Conservation (phyloP, 1,140 invertebrate genomes). For the Philopotamus ludificatus region DNA sequence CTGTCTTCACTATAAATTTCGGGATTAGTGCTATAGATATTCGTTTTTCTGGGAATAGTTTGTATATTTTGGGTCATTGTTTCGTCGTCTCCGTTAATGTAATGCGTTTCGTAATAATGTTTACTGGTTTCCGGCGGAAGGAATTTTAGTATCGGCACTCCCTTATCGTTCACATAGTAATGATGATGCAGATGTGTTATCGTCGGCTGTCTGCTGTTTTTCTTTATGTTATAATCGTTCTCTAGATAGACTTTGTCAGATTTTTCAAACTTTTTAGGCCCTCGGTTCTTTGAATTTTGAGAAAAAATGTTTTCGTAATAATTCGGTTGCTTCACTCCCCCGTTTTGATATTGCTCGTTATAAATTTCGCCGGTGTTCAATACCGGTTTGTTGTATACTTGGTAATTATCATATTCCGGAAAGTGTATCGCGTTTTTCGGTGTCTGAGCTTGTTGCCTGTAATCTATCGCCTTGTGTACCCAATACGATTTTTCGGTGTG, state of each 20-base stretch:
- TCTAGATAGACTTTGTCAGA: conserved; percentile 23
- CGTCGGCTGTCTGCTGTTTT: conserved; percentile 24
- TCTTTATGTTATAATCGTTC: conserved; percentile 13
- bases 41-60: neutral
- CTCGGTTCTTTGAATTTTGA: conserved; percentile 1
- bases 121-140: conserved; percentile 21
- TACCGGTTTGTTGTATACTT: neutral
- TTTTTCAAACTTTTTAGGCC: conserved; percentile 22
- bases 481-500: conserved; percentile 18
- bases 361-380: conserved; percentile 26
- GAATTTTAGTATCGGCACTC: conserved; percentile 36
- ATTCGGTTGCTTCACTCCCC: neutral
- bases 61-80: too few species aligned
- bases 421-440: neutral
- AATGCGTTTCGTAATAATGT: conserved; percentile 30
- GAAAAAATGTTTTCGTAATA: conserved; percentile 9
- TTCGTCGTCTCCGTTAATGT: too few species aligned
- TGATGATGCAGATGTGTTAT: conserved; percentile 51
- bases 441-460: neutral
- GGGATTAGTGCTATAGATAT: neutral
- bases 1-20: neutral
- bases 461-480: conserved; percentile 25
- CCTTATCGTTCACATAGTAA: conserved; percentile 46
- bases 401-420: neutral
- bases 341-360: neutral